Evolutionary conservation across 2,113 vertebrate genomes (phyloP).

Genomic region (Corythornis cristatus): DNA sequence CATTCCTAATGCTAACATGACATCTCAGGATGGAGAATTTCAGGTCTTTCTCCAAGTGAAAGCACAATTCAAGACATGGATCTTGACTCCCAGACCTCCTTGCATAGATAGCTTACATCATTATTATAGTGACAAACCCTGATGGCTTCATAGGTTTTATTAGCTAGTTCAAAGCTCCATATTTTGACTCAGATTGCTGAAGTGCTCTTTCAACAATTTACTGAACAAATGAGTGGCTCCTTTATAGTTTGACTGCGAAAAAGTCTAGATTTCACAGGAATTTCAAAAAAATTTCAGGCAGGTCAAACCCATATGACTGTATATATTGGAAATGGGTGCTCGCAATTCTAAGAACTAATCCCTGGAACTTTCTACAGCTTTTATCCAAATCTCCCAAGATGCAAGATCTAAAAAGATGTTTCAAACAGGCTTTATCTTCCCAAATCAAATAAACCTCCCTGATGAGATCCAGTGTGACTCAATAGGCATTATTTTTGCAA

Average conservation of each 20-base stretch:
- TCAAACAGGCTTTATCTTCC: constrained; percentile 82
- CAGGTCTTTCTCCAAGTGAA: background rate
- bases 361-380: background rate
- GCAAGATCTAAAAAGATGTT: constrained; percentile 84
- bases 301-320: background rate
- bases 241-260: background rate
- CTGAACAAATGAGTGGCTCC: background rate
- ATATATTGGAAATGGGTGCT: background rate
- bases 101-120: background rate
- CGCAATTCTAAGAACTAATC: background rate
- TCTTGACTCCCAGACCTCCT: background rate
- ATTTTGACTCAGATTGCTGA: background rate
- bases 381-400: constrained; percentile 78
- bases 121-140: background rate
- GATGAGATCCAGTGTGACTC: background rate
- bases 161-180: background rate
- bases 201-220: background rate
- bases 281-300: background rate
- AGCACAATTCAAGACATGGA: background rate
- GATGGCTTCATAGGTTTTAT: background rate
- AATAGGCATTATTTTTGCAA: constrained; percentile 70
- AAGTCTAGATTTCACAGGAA: background rate
- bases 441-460: constrained; percentile 71
- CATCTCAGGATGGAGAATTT: background rate
- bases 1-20: accelerated